Conservation (phyloP, 2,113 vertebrate species). For the Tachysurus fulvidraco region DNA sequence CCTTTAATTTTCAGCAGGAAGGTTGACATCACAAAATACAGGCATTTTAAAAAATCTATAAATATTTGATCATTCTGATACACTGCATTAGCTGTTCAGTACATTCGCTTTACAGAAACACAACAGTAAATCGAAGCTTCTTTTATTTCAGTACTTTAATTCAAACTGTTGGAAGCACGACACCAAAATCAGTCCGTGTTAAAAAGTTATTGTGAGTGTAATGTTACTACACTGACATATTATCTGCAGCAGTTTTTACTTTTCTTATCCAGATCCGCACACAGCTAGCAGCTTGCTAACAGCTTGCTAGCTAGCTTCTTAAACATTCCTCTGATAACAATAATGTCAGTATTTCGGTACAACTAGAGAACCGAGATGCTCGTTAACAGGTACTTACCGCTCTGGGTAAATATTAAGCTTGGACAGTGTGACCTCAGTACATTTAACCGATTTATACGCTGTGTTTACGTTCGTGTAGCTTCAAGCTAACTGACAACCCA, state of each 20-base stretch:
- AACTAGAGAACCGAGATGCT: background rate
- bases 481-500: constrained; percentile 20
- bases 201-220: background rate
- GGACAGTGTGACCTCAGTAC: background rate
- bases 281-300: background rate
- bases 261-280: background rate
- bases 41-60: no score
- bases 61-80: background rate
- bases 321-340: background rate
- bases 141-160: background rate
- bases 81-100: background rate
- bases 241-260: background rate
- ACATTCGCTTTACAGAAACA: background rate
- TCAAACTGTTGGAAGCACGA: background rate
- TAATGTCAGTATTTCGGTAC: no score
- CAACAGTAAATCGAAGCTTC: background rate
- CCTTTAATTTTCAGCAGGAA: background rate
- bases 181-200: background rate
- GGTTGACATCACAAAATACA: background rate
- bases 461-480: background rate
- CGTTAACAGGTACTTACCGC: background rate
- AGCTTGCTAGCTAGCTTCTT: background rate
- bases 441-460: background rate
- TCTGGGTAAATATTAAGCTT: background rate
- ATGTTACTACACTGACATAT: background rate